Evolutionary conservation across 2,888 invertebrate species (phyloP).

Genomic region (Lithophane semibrunnea): DNA sequence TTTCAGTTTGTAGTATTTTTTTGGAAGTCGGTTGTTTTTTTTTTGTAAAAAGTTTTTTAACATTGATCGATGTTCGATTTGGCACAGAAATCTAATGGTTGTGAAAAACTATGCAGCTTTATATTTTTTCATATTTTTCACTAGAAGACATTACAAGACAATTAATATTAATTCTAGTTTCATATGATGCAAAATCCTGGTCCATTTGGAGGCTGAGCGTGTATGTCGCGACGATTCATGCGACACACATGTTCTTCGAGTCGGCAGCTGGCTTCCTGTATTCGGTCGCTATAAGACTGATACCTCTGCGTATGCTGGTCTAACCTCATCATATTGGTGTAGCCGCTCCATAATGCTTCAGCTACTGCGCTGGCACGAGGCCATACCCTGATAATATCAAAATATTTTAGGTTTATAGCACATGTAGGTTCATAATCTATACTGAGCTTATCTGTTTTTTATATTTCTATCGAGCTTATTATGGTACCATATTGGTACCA

Average conservation of each 20-base stretch:
- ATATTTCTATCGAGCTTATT: neutral
- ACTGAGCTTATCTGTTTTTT: too few relatives aligned
- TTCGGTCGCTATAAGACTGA: neutral
- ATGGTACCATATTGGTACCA: neutral
- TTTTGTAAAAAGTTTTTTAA: too few relatives aligned
- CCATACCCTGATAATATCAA: constrained; percentile 44
- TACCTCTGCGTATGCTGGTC: neutral
- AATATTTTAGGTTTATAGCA: neutral
- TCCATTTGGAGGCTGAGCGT: constrained; percentile 93
- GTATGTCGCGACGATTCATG: constrained; percentile 92
- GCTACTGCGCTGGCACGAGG: constrained; percentile 59
- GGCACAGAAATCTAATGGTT: too few relatives aligned
- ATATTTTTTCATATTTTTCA: constrained; percentile 6
- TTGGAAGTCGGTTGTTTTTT: too few relatives aligned
- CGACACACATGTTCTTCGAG: constrained; percentile 90
- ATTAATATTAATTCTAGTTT: neutral
- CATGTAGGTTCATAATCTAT: neutral
- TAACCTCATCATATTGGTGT: neutral
- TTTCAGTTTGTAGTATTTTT: too few relatives aligned
- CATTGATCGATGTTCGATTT: too few relatives aligned
- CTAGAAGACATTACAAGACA: neutral
- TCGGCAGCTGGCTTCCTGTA: constrained; percentile 73
- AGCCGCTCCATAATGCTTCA: constrained; percentile 67
- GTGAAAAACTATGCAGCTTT: neutral
- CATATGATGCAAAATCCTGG: constrained; percentile 88